A percentile compares a stretch with the other conserved stretches of the same genome.
phyloP scores from a whole-genome alignment of 1,140 invertebrate genomes.

The Drosophila pallidifrons region DNA sequence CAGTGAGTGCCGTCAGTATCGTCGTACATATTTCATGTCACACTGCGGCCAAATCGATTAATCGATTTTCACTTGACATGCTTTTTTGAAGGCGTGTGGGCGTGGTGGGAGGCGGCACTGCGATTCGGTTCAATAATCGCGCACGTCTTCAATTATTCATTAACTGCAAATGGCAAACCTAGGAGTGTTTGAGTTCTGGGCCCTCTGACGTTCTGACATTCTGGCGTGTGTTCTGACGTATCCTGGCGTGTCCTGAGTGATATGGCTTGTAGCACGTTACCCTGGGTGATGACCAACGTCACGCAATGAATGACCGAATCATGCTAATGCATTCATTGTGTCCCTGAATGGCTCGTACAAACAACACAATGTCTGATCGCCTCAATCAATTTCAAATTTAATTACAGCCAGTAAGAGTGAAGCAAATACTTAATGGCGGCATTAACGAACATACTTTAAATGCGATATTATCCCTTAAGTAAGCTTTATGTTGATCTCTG shows the following conservation, averaged over 20 bases:
- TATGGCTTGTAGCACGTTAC: conserved; percentile 28
- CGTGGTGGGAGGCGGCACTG: background rate
- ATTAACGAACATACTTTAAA: background rate
- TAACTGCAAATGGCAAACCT: conserved; percentile 33
- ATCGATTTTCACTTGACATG: conserved; percentile 69
- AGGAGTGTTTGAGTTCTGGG: background rate
- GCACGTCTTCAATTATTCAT: conserved; percentile 45
- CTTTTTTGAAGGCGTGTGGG: conserved; percentile 4
- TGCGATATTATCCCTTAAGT: background rate
- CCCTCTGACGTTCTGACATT: background rate
- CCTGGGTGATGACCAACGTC: conserved; percentile 22
- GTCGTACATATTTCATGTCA: conserved; percentile 30
- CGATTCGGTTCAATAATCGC: conserved; percentile 41
- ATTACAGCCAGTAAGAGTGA: background rate
- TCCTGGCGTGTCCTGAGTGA: conserved; percentile 17
- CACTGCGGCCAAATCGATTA: conserved; percentile 57
- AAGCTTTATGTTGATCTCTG: too few relatives aligned
- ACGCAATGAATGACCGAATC: background rate
- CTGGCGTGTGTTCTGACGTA: background rate
- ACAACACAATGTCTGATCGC: background rate
- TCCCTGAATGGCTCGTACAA: background rate
- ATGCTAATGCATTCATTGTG: conserved; percentile 8
- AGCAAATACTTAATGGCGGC: background rate
- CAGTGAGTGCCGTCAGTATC: background rate
- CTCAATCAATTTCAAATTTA: background rate